Base-by-base conservation (phyloP, 1,140 invertebrate genomes). In the Trichomalopsis sarcophagae region DNA sequence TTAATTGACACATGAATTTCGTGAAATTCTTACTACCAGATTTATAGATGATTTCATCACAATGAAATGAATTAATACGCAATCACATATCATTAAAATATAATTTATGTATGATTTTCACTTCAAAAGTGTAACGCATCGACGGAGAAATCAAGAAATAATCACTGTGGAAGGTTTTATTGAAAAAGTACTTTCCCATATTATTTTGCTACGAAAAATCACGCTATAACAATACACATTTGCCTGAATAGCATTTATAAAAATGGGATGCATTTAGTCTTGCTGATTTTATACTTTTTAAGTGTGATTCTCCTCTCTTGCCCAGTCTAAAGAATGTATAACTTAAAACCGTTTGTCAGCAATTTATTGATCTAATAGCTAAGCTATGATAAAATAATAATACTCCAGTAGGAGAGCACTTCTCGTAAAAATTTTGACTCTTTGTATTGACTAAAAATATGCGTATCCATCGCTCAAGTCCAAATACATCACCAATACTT, bases 231-330 rank as follows among this genome's bases (percentile, higher is more conserved):
- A 21, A n/a, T 14, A 44, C 23, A 71, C 44, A 55, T 84, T 71
- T 2, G 62, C 68, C 36, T 14, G 62, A 14, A 78, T 80, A 23
- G 82, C 75, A 84, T 84, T 84, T 84, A 78, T 78, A 7, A 50
- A 84, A 2, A 50, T 4, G 40, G 6, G 75, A 27, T 78, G 62
- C 50, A 78, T 83, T 77, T 83, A 83, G 36, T 83, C 77, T 76
- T 14, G 33, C 11, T 71, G n/a, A 71, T 7, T 50, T 75, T 69
- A 23, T 81, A 5, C 17, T 27, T 44, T 69, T 80, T 11, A 40
- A 40, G 27, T 80, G 30, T 17, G 68, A n/a, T 68, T 44, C 7
- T 69, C 40, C 36, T 66, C 13, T 62, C 62, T 69, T 44, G 62
- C 33, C 21, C 78, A 80, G 9, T 47, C 27, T 13, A 78, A 77